Conservation (phyloP, 1,140 invertebrate species). For the Cryptotermes secundus region DNA sequence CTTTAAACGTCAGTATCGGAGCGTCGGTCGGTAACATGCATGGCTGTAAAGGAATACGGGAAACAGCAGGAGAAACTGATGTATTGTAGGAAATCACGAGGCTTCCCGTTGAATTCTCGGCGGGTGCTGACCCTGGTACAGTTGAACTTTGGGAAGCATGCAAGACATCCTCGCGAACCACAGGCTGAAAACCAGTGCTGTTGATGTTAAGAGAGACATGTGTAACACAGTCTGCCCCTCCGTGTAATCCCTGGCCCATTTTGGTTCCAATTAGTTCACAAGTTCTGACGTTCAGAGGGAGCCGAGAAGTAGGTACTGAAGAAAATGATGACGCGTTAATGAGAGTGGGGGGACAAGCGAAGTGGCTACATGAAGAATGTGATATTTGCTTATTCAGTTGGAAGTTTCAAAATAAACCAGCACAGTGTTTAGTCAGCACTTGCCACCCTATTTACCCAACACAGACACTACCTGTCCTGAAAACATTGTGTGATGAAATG, state of each 20-base stretch:
- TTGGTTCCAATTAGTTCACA: background rate
- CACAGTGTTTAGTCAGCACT: background rate
- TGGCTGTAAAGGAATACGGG: too few relatives aligned
- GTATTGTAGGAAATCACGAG: too few relatives aligned
- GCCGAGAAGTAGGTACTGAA: background rate
- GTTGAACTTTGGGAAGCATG: too few relatives aligned
- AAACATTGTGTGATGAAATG: slow-evolving; percentile 2
- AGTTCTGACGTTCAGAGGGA: background rate
- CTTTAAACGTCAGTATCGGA: too few relatives aligned
- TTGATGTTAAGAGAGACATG: too few relatives aligned
- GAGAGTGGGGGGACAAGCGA: background rate
- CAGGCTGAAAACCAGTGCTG: too few relatives aligned
- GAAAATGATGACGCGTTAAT: background rate
- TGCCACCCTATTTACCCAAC: background rate
- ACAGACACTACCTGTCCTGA: background rate
- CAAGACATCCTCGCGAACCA: too few relatives aligned
- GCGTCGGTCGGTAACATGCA: too few relatives aligned
- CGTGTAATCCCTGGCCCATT: background rate
- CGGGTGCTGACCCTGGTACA: too few relatives aligned
- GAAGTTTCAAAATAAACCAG: background rate
- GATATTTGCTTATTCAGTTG: slow-evolving; percentile 19
- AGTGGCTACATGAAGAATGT: slow-evolving; percentile 5
- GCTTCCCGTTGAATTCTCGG: too few relatives aligned
- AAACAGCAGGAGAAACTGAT: too few relatives aligned
- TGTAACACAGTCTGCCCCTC: too few relatives aligned